Percentiles rank a stretch among this genome's conserved stretches.
These are phyloP conservation scores for Psylliodes chrysocephalus DNA, from an alignment of 2,888 invertebrate genomes.

Conservation along the genomic window DNA sequence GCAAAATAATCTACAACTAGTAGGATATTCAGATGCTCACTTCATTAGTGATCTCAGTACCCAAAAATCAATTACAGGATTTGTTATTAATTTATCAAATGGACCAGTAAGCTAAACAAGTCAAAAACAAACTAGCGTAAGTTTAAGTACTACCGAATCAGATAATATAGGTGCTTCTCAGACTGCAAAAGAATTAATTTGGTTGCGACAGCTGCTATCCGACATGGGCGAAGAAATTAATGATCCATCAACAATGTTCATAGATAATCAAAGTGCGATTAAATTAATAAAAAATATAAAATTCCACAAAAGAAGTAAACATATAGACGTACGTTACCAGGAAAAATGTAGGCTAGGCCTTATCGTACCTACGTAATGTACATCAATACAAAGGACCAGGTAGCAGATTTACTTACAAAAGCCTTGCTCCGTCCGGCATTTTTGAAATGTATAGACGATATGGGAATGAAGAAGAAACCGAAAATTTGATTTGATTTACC, in stretches of 20 bases:
- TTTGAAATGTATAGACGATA: no score
- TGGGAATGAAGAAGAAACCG: no score
- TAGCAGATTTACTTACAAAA: no score
- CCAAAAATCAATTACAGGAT: conserved; percentile 47
- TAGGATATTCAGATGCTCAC: conserved; percentile 16
- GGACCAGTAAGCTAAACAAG: conserved; percentile 37
- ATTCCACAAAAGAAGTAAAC: no score
- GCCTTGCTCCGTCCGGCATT: no score
- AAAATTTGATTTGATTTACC: no score
- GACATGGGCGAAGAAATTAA: conserved; percentile 1
- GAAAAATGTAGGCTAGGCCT: no score
- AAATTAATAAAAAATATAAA: conserved; percentile 1
- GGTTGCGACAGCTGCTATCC: not conserved
- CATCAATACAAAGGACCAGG: no score
- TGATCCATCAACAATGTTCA: not conserved
- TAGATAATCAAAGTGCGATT: conserved; percentile 13
- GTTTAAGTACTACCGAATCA: conserved; percentile 14
- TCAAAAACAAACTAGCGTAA: conserved; percentile 7
- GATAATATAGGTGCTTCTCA: conserved; percentile 15
- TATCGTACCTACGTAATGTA: no score
- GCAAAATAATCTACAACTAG: not conserved
- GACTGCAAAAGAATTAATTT: conserved; percentile 16
- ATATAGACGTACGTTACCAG: no score
- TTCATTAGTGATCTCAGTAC: conserved; percentile 27
- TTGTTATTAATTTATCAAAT: conserved; percentile 38